Evolutionary conservation across 2,888 invertebrate genomes (phyloP).

Genomic region (Allolobophora icterica): DNA sequence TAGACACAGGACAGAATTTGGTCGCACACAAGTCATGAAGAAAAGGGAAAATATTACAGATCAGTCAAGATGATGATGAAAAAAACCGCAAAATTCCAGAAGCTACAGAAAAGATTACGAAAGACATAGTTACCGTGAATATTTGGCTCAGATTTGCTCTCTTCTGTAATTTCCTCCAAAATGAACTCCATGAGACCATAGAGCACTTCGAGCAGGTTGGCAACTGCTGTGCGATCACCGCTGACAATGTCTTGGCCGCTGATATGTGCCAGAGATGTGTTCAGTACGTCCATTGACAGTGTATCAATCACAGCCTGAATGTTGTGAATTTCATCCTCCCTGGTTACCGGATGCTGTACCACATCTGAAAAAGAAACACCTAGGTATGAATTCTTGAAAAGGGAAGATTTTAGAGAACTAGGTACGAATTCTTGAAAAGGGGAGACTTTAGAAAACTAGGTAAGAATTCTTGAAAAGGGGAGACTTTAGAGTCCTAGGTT

Average conservation of each 20-base stretch:
- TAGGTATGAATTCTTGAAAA: not conserved
- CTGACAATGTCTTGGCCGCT: conserved; percentile 58
- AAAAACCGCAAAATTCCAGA: not conserved
- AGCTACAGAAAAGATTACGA: not conserved
- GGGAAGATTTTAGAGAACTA: not conserved
- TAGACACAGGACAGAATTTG: no score
- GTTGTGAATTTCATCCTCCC: conserved; percentile 64
- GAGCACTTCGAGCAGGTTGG: conserved; percentile 62
- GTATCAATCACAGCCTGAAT: conserved; percentile 62
- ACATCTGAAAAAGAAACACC: conserved; percentile 39
- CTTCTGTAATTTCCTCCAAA: conserved; percentile 57
- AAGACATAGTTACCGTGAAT: not conserved
- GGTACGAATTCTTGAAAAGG: no score
- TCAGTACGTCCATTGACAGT: conserved; percentile 60
- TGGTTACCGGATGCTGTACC: conserved; percentile 51
- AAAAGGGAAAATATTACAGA: no score
- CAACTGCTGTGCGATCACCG: conserved; percentile 55
- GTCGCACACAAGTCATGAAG: no score
- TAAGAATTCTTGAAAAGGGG: no score
- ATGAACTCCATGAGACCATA: conserved; percentile 62
- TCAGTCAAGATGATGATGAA: no score
- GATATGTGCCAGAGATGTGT: conserved; percentile 63
- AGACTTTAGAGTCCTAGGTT: no score
- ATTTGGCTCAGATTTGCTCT: not conserved
- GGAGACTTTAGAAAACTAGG: no score